Conservation (phyloP, 2,113 vertebrate species). For the Chaenogobius annularis region DNA sequence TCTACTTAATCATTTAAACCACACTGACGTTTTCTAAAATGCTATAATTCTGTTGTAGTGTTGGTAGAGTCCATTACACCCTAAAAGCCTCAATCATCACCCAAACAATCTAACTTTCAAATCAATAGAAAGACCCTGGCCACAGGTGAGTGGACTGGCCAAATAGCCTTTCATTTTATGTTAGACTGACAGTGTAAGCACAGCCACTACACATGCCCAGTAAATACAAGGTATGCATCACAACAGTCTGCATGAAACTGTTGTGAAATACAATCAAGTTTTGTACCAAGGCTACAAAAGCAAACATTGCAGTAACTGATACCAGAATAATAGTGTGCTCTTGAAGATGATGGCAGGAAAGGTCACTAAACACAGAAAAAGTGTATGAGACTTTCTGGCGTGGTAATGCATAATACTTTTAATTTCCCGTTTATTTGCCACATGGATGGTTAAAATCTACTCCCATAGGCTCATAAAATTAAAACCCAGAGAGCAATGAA, state of each 20-base stretch:
- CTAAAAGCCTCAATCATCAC: slow-evolving; percentile 39
- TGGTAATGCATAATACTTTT: slow-evolving; percentile 98
- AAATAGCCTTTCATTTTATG: slow-evolving; percentile 52
- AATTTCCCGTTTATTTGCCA: slow-evolving; percentile 97
- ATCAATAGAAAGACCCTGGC: slow-evolving; percentile 59
- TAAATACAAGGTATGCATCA: background rate
- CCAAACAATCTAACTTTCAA: slow-evolving; percentile 64
- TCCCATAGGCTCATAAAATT: slow-evolving; percentile 96
- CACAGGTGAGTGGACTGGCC: slow-evolving; percentile 66
- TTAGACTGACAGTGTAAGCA: background rate
- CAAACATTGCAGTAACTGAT: slow-evolving; percentile 39
- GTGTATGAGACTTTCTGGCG: slow-evolving; percentile 88
- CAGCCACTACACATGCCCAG: background rate
- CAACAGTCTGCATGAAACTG: slow-evolving; percentile 5
- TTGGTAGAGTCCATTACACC: slow-evolving; percentile 24
- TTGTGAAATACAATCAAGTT: slow-evolving; percentile 1
- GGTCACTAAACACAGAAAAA: slow-evolving; percentile 81
- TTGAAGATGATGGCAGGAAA: slow-evolving; percentile 58
- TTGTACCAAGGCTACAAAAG: slow-evolving; percentile 18
- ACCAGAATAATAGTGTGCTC: too few species aligned
- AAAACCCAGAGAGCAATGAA: slow-evolving; percentile 90
- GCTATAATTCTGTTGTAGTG: slow-evolving; percentile 11
- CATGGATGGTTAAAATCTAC: slow-evolving; percentile 98
- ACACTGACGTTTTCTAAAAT: background rate
- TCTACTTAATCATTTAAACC: background rate